Conservation (phyloP, 2,888 invertebrate genomes). For the Nipponacmea schrenckii region DNA sequence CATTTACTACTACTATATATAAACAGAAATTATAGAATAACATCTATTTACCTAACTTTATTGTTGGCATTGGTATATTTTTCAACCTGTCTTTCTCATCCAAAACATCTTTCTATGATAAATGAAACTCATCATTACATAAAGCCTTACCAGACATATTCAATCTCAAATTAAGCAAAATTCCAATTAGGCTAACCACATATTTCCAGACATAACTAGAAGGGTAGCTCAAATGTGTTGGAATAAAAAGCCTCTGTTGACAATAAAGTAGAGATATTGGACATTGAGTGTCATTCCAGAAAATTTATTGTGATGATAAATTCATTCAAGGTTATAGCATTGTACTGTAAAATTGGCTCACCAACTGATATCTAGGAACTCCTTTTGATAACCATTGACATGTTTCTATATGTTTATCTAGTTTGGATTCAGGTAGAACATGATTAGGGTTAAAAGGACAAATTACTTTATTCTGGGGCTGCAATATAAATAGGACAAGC, state of each 20-base stretch:
- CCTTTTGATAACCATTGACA: constrained; percentile 45
- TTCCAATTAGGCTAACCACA: too few relatives aligned
- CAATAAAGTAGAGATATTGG: too few relatives aligned
- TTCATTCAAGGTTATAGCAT: not conserved
- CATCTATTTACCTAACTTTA: not conserved
- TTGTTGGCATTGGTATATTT: not conserved
- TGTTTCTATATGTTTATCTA: constrained; percentile 41
- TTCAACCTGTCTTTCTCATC: not conserved
- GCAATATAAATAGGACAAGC: not conserved
- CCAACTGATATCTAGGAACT: constrained; percentile 41
- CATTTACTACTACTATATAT: too few relatives aligned
- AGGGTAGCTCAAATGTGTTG: not conserved
- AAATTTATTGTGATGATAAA: too few relatives aligned
- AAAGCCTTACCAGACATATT: too few relatives aligned
- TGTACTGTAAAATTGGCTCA: not conserved
- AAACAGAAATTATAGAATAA: not conserved
- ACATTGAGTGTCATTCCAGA: too few relatives aligned
- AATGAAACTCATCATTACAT: not conserved
- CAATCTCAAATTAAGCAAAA: too few relatives aligned
- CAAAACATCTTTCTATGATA: not conserved
- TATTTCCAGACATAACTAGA: not conserved
- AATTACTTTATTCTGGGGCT: constrained; percentile 33
- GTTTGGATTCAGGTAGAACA: constrained; percentile 35
- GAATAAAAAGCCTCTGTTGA: not conserved
- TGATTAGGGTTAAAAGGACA: constrained; percentile 47